Conservation (phyloP, 2,888 invertebrate species). For the Metopia argyrocephala region DNA sequence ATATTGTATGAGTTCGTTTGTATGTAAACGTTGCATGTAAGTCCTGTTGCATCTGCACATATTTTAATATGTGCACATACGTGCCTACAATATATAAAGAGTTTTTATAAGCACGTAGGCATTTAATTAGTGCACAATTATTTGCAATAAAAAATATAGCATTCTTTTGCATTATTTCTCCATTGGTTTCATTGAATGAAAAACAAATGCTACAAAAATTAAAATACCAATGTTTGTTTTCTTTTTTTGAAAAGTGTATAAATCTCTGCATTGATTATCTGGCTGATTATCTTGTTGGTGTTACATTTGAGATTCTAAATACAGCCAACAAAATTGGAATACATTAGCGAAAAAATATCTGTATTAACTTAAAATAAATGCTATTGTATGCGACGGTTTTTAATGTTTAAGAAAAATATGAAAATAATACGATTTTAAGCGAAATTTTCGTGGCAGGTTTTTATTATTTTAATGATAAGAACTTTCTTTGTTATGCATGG, state of each 20-base stretch:
- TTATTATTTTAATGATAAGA: too few species aligned
- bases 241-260: neutral
- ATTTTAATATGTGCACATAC: neutral
- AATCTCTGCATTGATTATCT: too few species aligned
- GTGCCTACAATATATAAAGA: neutral
- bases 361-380: too few species aligned
- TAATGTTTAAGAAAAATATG: too few species aligned
- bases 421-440: too few species aligned
- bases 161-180: slow-evolving; percentile 32
- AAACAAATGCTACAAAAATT: slow-evolving; percentile 4
- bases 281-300: too few species aligned
- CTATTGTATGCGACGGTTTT: too few species aligned
- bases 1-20: slow-evolving; percentile 1
- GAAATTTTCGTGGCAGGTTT: too few species aligned
- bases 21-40: neutral
- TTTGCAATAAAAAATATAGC: slow-evolving; percentile 53
- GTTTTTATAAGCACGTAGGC: slow-evolving; percentile 14
- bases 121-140: slow-evolving; percentile 60
- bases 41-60: neutral
- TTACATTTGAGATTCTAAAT: too few species aligned
- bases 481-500: too few species aligned
- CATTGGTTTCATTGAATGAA: slow-evolving; percentile 7
- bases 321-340: too few species aligned
- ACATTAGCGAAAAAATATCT: too few species aligned
- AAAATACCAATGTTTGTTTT: slow-evolving; percentile 19